Base-by-base conservation (phyloP, 2,888 invertebrate species). In the Drosophila subquinaria region DNA sequence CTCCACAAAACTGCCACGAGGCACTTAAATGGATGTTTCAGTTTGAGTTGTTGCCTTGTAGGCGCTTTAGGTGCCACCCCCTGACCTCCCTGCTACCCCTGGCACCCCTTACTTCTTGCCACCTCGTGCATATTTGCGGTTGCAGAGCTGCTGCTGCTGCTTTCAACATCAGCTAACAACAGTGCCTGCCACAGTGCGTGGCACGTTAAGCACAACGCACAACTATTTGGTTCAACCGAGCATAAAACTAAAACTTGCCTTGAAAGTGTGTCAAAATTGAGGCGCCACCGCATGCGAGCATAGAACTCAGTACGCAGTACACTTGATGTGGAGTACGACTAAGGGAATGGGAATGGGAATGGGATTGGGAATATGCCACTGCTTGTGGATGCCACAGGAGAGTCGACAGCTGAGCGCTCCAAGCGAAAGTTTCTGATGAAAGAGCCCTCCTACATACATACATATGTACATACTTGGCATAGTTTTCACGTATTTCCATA, bases 231-330 rank as follows among this genome's bases (percentile, higher is more conserved):
- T 65, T 81, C 79, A 83, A 79, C 79, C 81, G 87, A 86, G 81
- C 81, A 83, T 83, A 79, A 79, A 83, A 84, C 87, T 82, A 80
- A 84, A 82, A 80, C 80, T 87, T 75, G 84, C 80, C 84, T 73
- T 71, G 71, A 82, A 86, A 87, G 75, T 83, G 84, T 87, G 87
- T 84, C 83, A 86, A 87, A 83, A 82, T 80, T 80, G 77, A 73
- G 69, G 80, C 69, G 69, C 62, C 73, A 48, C 72, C 64, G 53
- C 61, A 57, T 60, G 65, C 40, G 47, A 66, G 59, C 66, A 60
- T 43, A 53, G 64, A 45, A 67, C 60, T 42, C 27, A 27, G 45
- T 30, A 50, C 63, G 62, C 55, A 50, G 17, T 43, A 35, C 48
- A 59, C 62, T 57, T 55, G 17, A 55, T 33, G 38, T 27, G 51